Evolutionary conservation across 2,888 invertebrate genomes (phyloP).

Genomic region (Drosophila melanocephala): DNA sequence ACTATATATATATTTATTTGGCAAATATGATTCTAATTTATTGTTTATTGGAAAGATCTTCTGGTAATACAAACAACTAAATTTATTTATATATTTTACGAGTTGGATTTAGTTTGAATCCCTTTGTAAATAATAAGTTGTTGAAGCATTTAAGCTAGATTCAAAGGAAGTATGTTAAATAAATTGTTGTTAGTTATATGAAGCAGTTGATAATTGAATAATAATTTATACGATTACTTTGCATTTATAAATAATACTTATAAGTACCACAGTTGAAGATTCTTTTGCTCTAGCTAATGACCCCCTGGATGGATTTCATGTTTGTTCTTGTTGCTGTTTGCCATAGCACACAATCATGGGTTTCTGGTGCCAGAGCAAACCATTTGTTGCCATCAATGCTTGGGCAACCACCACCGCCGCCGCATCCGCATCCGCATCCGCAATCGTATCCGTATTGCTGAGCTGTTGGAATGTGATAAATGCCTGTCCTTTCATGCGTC

Average conservation of each 20-base stretch:
- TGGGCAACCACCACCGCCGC: slow-evolving; percentile 87
- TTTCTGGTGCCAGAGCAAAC: slow-evolving; percentile 93
- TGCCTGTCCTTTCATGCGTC: slow-evolving; percentile 98
- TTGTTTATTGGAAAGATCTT: background rate
- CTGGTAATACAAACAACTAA: background rate
- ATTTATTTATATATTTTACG: background rate
- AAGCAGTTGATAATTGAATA: background rate
- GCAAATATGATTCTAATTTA: background rate
- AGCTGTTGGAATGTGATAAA: slow-evolving; percentile 89
- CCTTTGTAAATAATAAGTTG: background rate
- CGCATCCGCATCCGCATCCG: background rate
- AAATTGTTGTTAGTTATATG: background rate
- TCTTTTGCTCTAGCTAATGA: background rate
- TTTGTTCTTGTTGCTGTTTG: slow-evolving; percentile 81
- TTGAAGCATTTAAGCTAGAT: background rate
- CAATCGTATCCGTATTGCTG: background rate
- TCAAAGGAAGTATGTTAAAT: background rate
- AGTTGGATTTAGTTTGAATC: background rate
- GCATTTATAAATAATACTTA: slow-evolving; percentile 1
- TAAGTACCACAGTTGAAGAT: background rate
- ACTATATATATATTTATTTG: background rate
- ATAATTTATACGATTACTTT: background rate
- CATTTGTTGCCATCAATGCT: slow-evolving; percentile 94
- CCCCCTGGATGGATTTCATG: background rate
- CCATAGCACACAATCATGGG: slow-evolving; percentile 97